A percentile compares a stretch with the other conserved stretches of the same genome.
phyloP scores from a whole-genome alignment of 1,140 invertebrate genomes.

The Schmidtea mediterranea region DNA sequence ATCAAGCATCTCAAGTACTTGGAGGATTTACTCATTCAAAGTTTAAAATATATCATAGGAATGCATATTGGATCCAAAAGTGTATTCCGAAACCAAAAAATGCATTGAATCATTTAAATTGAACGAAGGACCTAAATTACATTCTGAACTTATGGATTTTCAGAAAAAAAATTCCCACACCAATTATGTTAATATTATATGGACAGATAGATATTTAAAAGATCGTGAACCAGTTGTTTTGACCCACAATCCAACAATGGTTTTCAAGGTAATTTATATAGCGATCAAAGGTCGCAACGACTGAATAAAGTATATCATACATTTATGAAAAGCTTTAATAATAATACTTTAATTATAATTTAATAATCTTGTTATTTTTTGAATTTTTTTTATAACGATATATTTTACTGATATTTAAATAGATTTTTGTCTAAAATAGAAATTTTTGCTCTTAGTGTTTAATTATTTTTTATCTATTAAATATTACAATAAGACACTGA shows the following conservation, averaged over 20 bases:
- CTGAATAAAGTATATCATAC: too few relatives aligned
- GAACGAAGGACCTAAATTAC: not conserved
- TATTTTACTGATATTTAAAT: too few relatives aligned
- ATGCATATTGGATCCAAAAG: not conserved
- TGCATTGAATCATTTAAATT: not conserved
- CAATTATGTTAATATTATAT: not conserved
- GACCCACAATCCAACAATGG: not conserved
- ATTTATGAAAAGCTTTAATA: too few relatives aligned
- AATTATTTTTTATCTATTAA: too few relatives aligned
- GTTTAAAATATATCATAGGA: not conserved
- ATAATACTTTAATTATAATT: too few relatives aligned
- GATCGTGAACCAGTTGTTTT: constrained; percentile 3
- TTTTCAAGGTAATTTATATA: not conserved
- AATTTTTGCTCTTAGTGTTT: too few relatives aligned
- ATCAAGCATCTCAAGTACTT: not conserved
- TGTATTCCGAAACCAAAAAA: not conserved
- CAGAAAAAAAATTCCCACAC: not conserved
- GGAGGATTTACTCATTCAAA: not conserved
- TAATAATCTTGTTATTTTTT: too few relatives aligned
- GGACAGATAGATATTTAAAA: constrained; percentile 4
- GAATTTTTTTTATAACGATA: not conserved
- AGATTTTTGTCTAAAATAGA: too few relatives aligned
- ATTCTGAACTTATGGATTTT: not conserved
- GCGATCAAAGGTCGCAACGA: not conserved
- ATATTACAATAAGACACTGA: too few relatives aligned